Base-by-base conservation (phyloP, 2,888 invertebrate species). In the Cryptosula pallasiana region DNA sequence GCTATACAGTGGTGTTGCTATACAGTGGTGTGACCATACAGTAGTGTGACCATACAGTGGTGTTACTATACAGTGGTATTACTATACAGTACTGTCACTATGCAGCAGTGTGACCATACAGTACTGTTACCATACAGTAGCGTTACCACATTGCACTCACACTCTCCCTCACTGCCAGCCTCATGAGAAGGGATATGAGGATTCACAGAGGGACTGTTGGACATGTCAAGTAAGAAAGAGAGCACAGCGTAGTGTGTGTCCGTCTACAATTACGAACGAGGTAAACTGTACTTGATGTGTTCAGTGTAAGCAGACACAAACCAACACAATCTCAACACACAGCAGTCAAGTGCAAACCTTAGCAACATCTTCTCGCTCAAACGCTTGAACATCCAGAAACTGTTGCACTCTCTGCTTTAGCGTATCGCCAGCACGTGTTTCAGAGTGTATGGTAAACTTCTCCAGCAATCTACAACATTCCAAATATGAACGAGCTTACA, bases 231-330 rank as follows among this genome's bases (percentile, higher is more conserved):
- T 25, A 82, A 74, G 55, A 82, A 75, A 16, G 76, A 77, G 45
- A 83, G 72, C 35, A 83, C 58, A 1, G 79, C 77, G 74, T 81
- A 83, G 73, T 83, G 82, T 1, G 80, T 79, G 72, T 82, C 81
- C 13, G 81, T 81, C 82, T 83, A 78, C 16, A 78, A 77, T 16
- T 5, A 63, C 45, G 20, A 45, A 20, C 45, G 45, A 45, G 45
- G 5, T 45, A 45, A 45, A 45, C 20, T 5, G 5, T 45, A n/a
- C n/a, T n/a, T n/a, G n/a, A n/a, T n/a, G n/a, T n/a, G n/a, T n/a
- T n/a, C n/a, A n/a, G n/a, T n/a, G n/a, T n/a, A n/a, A n/a, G n/a
- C n/a, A n/a, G n/a, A 45, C 45, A 45, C 5, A 45, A 13, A 45
- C 9, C 45, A 13, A 45, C 20, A 45, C 45, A 45, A 45, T 20